phyloP scores from a whole-genome alignment of 2,113 vertebrate species.

The Cephalopholis sonnerati region DNA sequence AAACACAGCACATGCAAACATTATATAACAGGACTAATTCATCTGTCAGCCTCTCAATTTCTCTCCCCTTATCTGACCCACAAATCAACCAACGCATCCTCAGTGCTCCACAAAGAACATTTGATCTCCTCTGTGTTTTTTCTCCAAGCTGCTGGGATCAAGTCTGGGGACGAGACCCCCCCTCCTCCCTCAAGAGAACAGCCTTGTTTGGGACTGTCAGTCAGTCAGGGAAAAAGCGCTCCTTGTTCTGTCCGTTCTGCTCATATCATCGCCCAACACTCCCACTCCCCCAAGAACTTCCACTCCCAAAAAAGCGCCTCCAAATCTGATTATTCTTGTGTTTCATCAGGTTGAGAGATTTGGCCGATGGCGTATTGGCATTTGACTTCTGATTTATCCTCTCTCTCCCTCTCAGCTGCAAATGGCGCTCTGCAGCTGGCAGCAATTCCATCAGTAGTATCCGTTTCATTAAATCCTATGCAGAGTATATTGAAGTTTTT shows the following conservation, averaged over 20 bases:
- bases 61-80: slow-evolving; percentile 49
- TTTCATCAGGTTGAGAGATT: slow-evolving; percentile 77
- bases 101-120: slow-evolving; percentile 54
- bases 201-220: slow-evolving; percentile 58
- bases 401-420: slow-evolving; percentile 49
- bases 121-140: slow-evolving; percentile 5
- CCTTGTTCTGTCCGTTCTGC: slow-evolving; percentile 68
- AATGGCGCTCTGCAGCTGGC: slow-evolving; percentile 56
- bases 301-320: slow-evolving; percentile 61
- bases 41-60: slow-evolving; percentile 39
- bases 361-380: slow-evolving; percentile 71
- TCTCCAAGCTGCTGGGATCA: slow-evolving; percentile 31
- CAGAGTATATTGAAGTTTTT: slow-evolving; percentile 55
- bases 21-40: slow-evolving; percentile 46
- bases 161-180: slow-evolving; percentile 25
- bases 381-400: slow-evolving; percentile 73
- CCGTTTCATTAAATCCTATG: slow-evolving; percentile 60
- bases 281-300: slow-evolving; percentile 35
- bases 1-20: slow-evolving; percentile 19
- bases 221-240: slow-evolving; percentile 61
- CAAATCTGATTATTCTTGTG: slow-evolving; percentile 78
- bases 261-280: slow-evolving; percentile 69
- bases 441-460: slow-evolving; percentile 51
- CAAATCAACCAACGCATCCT: slow-evolving; percentile 57
- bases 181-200: slow-evolving; percentile 28